A percentile compares a stretch with the other conserved stretches of the same genome.
Conservation (phyloP, 2,888 invertebrate species). For the Hipparchia sbordonii region DNA sequence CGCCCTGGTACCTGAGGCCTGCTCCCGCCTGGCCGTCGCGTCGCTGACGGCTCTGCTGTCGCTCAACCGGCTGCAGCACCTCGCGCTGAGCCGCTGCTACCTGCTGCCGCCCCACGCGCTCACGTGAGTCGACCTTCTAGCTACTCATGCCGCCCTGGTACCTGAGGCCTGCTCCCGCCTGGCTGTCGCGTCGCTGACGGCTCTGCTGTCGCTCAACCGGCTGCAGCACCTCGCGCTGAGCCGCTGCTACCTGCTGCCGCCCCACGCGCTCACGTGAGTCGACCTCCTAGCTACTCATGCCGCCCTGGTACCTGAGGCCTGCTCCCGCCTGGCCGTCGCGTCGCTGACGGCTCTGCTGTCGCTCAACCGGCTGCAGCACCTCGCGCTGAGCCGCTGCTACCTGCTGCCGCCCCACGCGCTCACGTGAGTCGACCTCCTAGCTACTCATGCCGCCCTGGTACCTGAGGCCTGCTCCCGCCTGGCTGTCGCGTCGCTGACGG, state of each 20-base stretch:
- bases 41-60: slow-evolving; percentile 52
- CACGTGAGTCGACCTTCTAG: slow-evolving; percentile 66
- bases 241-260: too few species aligned
- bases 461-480: background rate
- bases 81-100: slow-evolving; percentile 91
- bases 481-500: too few species aligned
- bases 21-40: slow-evolving; percentile 86
- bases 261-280: background rate
- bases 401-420: slow-evolving; percentile 88
- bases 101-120: slow-evolving; percentile 88
- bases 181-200: too few species aligned
- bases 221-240: too few species aligned
- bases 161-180: background rate
- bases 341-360: slow-evolving; percentile 52
- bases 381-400: slow-evolving; percentile 91
- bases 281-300: background rate
- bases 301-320: slow-evolving; percentile 51
- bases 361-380: slow-evolving; percentile 86
- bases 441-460: background rate
- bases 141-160: background rate
- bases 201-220: too few species aligned
- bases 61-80: slow-evolving; percentile 86
- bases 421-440: slow-evolving; percentile 66
- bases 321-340: slow-evolving; percentile 86
- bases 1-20: slow-evolving; percentile 51